These are phyloP conservation scores for Lordiphosa stackelbergi DNA, from an alignment of 1,140 invertebrate species.

Conservation along the genomic window DNA sequence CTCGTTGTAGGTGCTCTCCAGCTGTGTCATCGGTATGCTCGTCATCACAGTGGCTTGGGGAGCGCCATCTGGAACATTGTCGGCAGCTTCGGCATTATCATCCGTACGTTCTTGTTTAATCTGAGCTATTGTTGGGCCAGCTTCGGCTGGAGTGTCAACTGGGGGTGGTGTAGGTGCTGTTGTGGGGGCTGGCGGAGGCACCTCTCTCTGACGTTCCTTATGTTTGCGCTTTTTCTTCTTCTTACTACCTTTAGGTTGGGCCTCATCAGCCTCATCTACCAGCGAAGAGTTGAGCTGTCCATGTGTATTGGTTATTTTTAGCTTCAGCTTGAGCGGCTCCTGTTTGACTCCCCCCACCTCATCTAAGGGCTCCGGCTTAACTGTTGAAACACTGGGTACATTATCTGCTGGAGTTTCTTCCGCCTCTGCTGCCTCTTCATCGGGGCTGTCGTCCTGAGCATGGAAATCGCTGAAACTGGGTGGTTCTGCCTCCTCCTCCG, in stretches of 20 bases:
- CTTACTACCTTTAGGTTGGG: conserved; percentile 41
- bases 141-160: conserved; percentile 1
- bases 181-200: not conserved
- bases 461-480: conserved; percentile 33
- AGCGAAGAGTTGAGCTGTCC: conserved; percentile 70
- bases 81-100: conserved; percentile 1
- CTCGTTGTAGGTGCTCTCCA: conserved; percentile 36
- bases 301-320: conserved; percentile 73
- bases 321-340: conserved; percentile 60
- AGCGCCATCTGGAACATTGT: conserved; percentile 10
- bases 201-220: conserved; percentile 45
- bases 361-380: conserved; percentile 45
- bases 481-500: conserved; percentile 14
- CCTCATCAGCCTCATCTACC: conserved; percentile 54
- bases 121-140: not conserved
- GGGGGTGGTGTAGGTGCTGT: conserved; percentile 3
- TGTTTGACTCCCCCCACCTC: conserved; percentile 41
- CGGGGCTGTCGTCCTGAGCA: conserved; percentile 46
- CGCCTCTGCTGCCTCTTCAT: conserved; percentile 9
- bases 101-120: conserved; percentile 62
- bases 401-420: not conserved
- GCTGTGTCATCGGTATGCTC: conserved; percentile 62
- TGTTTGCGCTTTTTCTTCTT: conserved; percentile 73
- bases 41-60: conserved; percentile 61
- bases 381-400: conserved; percentile 10